These are phyloP conservation scores for Drosophila nannoptera DNA, from an alignment of 1,140 invertebrate genomes.

Conservation along the genomic window DNA sequence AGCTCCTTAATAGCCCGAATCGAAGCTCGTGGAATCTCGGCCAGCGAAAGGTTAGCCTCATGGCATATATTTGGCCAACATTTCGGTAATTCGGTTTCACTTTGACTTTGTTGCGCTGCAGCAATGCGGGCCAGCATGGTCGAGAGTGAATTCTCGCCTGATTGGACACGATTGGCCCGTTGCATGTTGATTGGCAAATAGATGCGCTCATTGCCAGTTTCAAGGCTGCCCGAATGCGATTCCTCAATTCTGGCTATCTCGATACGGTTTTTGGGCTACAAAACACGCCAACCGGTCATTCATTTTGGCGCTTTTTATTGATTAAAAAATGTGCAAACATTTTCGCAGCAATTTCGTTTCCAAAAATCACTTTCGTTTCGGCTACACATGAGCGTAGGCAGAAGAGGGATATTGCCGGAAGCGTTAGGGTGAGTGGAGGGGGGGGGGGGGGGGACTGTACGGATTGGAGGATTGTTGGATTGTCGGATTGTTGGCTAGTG, in stretches of 20 bases:
- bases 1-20: too few species aligned
- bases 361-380: constrained; percentile 74
- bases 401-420: too few species aligned
- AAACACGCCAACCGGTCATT: constrained; percentile 57
- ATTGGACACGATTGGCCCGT: constrained; percentile 37
- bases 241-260: constrained; percentile 10
- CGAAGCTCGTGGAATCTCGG: too few species aligned
- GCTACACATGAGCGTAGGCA: constrained; percentile 33
- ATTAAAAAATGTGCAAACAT: constrained; percentile 77
- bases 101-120: background rate
- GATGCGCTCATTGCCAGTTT: constrained; percentile 43
- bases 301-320: constrained; percentile 57
- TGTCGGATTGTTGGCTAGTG: background rate
- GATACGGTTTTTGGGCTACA: constrained; percentile 20
- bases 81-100: background rate
- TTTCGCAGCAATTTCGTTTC: constrained; percentile 72
- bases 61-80: background rate
- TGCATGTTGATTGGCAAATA: constrained; percentile 55
- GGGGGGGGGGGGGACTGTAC: background rate
- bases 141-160: constrained; percentile 37
- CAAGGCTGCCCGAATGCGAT: constrained; percentile 23
- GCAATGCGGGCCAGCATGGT: constrained; percentile 27
- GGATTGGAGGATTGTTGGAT: too few species aligned
- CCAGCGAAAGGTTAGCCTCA: too few species aligned
- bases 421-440: background rate